phyloP scores from a whole-genome alignment of 2,113 vertebrate genomes.

The Parus major region DNA sequence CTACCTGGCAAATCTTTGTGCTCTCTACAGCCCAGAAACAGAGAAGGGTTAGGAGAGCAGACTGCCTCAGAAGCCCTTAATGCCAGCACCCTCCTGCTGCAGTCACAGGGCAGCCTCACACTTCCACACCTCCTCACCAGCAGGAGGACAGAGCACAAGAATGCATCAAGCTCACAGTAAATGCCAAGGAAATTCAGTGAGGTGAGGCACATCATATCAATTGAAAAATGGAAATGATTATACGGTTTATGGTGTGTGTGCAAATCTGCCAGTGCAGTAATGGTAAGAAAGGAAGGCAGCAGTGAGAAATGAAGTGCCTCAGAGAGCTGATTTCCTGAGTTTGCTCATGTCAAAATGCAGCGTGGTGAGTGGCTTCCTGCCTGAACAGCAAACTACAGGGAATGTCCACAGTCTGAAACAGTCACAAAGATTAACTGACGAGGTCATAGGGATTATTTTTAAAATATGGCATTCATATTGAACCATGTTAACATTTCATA shows the following conservation, averaged over 20 bases:
- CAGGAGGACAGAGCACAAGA: background rate
- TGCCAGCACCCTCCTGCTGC: background rate
- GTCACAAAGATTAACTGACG: background rate
- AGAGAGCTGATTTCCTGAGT: background rate
- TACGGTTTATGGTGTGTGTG: background rate
- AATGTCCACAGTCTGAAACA: background rate
- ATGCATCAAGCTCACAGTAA: background rate
- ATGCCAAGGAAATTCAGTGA: background rate
- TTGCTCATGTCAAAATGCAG: background rate
- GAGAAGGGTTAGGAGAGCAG: background rate
- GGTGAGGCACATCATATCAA: background rate
- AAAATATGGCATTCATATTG: background rate
- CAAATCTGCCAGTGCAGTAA: background rate
- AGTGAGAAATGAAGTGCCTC: background rate
- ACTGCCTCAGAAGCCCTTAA: background rate
- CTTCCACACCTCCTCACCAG: background rate
- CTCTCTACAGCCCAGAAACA: background rate
- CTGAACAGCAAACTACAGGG: background rate
- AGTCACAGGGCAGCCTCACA: background rate
- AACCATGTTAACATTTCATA: background rate
- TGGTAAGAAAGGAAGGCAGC: background rate
- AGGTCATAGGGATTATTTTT: background rate
- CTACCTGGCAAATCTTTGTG: background rate
- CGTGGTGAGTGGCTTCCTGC: fast-evolving
- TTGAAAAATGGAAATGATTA: background rate